Evolutionary conservation across 2,113 vertebrate genomes (phyloP), one percentile per base, ranked within the genome.

Genomic region (Leuciscus idus): DNA sequence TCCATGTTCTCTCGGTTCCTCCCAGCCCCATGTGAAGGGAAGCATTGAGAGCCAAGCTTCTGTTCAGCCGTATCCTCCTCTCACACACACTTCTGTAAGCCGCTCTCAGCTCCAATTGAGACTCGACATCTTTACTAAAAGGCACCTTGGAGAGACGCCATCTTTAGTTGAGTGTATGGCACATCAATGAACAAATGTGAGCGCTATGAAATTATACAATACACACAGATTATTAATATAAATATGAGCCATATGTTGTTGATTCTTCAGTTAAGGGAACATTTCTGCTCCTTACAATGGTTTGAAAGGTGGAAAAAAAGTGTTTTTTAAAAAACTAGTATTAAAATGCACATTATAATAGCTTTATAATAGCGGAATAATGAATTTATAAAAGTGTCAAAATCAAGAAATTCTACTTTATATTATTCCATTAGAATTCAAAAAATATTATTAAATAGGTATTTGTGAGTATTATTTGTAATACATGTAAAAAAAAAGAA

Each of bases 31-130:
- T 73, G 23, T n/a, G 48, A 50, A 26, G 46, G 7, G 43, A 52
- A 36, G 46, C 62, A 30, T 23, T 46, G 13, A 57, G 66, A 21
- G 84, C 77, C 85, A 86, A 57, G 68, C 61, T 81, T 21, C 46
- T 91, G 62, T 89, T 84, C 80, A 72, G 15, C 28, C n/a, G 21
- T 55, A 50, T 87, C 84, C 75, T 59, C 73, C 84, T 43, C 84
- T 84, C 17, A 75, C 52, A 85, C 55, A 78, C 68, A 88, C 33
- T 73, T 62, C 79, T 68, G 28, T 76, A 39, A 66, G 33, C 43
- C 19, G 15, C 57, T 57, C 48, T 59, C 17, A 23, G 61, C 30
- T 52, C 43, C 87, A 85, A 39, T 21, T 62, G 21, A 59, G n/a
- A 70, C 50, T 80, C 46, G 59, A 77, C 48, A 46, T 50, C 52